phyloP scores from a whole-genome alignment of 2,797 vertebrate species.

The Bucorvus abyssinicus region DNA sequence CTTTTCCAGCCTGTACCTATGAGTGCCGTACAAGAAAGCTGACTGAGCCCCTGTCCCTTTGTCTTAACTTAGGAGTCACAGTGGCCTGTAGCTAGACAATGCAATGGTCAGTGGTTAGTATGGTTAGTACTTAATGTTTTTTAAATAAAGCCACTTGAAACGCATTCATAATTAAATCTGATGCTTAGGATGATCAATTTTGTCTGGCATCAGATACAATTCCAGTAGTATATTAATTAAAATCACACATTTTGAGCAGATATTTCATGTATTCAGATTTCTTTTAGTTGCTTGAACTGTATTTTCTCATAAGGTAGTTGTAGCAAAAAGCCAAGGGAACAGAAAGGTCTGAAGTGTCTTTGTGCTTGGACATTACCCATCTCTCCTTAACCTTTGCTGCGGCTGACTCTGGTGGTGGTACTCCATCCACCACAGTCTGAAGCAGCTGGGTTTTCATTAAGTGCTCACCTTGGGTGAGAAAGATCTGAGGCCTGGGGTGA shows the following conservation, averaged over 20 bases:
- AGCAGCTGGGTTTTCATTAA: not conserved
- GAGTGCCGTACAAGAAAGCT: not conserved
- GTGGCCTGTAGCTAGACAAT: not conserved
- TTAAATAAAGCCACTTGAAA: not conserved
- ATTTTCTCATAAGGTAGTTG: not conserved
- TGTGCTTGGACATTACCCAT: not conserved
- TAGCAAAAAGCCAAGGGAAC: not conserved
- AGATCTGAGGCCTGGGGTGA: not conserved
- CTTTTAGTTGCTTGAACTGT: not conserved
- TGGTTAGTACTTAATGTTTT: not conserved
- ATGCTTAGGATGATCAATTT: not conserved
- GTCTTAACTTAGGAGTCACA: not conserved
- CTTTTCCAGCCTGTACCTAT: not conserved
- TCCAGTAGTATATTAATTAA: not conserved
- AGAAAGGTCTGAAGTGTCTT: not conserved
- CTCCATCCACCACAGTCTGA: not conserved
- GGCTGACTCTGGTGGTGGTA: not conserved
- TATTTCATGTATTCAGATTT: not conserved
- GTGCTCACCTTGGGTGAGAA: not conserved
- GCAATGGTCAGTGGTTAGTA: not conserved
- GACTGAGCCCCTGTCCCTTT: not conserved
- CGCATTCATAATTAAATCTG: not conserved
- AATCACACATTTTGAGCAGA: not conserved
- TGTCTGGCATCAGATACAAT: not conserved
- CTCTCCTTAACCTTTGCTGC: not conserved